Evolutionary conservation across 1,140 invertebrate species (phyloP).

Genomic region (Epicauta chinensis): DNA sequence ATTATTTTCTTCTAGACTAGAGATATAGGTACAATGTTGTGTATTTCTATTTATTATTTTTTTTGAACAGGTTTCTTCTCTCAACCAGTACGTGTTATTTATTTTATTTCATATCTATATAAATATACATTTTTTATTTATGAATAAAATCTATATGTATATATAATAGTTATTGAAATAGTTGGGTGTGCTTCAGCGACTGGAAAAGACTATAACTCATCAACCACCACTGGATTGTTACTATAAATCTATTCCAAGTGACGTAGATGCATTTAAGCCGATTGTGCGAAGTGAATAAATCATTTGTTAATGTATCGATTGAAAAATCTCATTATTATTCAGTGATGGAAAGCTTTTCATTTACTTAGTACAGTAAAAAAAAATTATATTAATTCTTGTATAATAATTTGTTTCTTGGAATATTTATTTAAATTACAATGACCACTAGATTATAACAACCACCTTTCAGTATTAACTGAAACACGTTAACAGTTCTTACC

Average conservation of each 20-base stretch:
- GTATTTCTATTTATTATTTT: no score
- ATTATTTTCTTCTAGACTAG: constrained; percentile 20
- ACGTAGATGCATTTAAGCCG: constrained; percentile 26
- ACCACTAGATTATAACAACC: no score
- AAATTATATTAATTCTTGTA: not conserved
- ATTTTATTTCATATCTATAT: constrained; percentile 7
- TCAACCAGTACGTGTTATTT: constrained; percentile 20
- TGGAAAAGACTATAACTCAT: constrained; percentile 23
- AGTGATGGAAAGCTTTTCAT: constrained; percentile 19
- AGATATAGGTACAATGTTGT: no score
- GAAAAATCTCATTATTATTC: constrained; percentile 26
- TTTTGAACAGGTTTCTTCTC: constrained; percentile 20
- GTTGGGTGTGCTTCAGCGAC: constrained; percentile 1
- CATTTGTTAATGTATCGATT: constrained; percentile 21
- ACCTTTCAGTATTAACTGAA: no score
- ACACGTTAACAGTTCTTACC: no score
- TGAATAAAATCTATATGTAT: constrained; percentile 20
- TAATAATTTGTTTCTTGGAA: no score
- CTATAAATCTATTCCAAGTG: constrained; percentile 24
- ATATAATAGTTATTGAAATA: no score
- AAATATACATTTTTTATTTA: no score
- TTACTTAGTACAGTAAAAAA: not conserved
- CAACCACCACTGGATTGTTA: constrained; percentile 13
- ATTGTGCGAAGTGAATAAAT: constrained; percentile 25
- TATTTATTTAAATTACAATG: no score